phyloP scores from a whole-genome alignment of 1,140 invertebrate genomes.

The Trichogramma pretiosum region DNA sequence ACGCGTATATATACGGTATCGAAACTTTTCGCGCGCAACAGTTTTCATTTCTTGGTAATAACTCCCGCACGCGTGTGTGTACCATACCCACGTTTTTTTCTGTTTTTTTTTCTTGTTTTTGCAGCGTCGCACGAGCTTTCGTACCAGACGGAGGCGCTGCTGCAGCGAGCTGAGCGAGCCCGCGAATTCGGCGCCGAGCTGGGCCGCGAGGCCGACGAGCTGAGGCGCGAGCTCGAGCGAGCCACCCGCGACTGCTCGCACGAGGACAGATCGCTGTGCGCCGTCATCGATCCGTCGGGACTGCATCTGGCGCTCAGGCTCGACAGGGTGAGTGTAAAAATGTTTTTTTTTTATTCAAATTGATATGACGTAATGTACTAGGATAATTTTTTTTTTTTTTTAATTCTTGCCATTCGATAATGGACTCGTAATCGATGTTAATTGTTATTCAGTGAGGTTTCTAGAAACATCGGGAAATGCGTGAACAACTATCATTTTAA shows the following conservation, averaged over 20 bases:
- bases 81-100: neutral
- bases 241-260: slow-evolving; percentile 49
- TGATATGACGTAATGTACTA: too few species aligned
- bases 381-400: too few species aligned
- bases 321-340: slow-evolving; percentile 34
- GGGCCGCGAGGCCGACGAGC: slow-evolving; percentile 48
- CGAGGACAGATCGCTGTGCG: slow-evolving; percentile 55
- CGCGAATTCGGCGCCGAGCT: slow-evolving; percentile 47
- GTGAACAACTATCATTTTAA: too few species aligned
- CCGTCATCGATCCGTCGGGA: slow-evolving; percentile 54
- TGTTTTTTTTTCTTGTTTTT: slow-evolving; percentile 16
- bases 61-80: neutral
- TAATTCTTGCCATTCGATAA: too few species aligned
- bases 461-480: too few species aligned
- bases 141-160: slow-evolving; percentile 41
- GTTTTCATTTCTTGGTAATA: too few species aligned
- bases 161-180: slow-evolving; percentile 45
- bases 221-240: slow-evolving; percentile 50
- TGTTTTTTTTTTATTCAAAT: neutral
- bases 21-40: too few species aligned
- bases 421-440: too few species aligned
- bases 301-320: slow-evolving; percentile 45
- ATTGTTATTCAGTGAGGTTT: too few species aligned
- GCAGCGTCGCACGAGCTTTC: slow-evolving; percentile 45
- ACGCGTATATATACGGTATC: too few species aligned